These are phyloP conservation scores for cat (Felis catus) DNA, from an alignment of 2,113 vertebrate species.

Conservation along the genomic window F.catus_Fca126_mat1.0 CM031419.1:124712001-124712500, in stretches of 20 bases:
- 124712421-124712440: constrained; percentile 56
- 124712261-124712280: constrained; percentile 53
- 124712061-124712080: background rate
- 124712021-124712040: background rate
- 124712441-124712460: constrained; percentile 59
- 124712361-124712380: constrained; percentile 57
- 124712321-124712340: constrained; percentile 51
- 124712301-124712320: constrained; percentile 62
- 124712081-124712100: background rate
- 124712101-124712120: background rate
- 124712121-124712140: background rate
- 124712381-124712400: constrained; percentile 38
- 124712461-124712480: constrained; percentile 68
- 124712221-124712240: constrained; percentile 20
- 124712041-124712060: background rate
- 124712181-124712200: background rate
- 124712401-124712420: constrained; percentile 67
- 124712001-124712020: background rate
- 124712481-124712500: constrained; percentile 72
- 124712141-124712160: background rate
- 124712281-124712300: constrained; percentile 35
- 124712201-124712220: constrained; percentile 48
- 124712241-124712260: constrained; percentile 49
- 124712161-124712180: background rate
- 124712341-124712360: constrained; percentile 46